Conservation (phyloP, 2,797 vertebrate species). For the Dendrocincla fuliginosa region DNA sequence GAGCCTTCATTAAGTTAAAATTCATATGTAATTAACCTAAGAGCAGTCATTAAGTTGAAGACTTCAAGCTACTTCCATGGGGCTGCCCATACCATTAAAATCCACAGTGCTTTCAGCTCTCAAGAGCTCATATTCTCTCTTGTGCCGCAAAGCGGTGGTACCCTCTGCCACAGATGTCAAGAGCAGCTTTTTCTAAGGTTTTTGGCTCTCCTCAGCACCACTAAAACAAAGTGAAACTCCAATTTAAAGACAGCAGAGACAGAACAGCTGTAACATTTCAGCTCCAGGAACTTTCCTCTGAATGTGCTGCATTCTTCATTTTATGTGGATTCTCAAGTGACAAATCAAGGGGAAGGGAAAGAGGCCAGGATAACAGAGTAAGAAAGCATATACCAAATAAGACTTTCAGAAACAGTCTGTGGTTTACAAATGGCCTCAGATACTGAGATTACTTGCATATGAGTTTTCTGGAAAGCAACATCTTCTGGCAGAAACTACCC, state of each 20-base stretch:
- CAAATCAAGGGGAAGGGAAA: constrained; percentile 5
- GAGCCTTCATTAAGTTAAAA: not conserved
- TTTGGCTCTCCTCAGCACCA: not conserved
- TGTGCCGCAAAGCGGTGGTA: not conserved
- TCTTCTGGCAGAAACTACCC: not conserved
- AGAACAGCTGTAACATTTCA: constrained; percentile 27
- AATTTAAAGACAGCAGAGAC: not conserved
- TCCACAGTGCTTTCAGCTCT: not conserved
- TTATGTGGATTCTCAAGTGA: constrained; percentile 36
- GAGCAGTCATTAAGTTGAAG: not conserved
- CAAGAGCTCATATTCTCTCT: not conserved
- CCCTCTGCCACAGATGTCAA: not conserved
- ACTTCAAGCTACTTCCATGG: not conserved
- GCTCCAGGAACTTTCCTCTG: constrained; percentile 8
- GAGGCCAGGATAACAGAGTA: not conserved
- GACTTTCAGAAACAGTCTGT: constrained; percentile 6
- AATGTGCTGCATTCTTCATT: constrained; percentile 10
- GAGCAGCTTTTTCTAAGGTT: not conserved
- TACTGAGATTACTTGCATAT: constrained; percentile 10
- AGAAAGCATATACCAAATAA: not conserved
- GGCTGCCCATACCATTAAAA: not conserved
- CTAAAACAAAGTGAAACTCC: not conserved
- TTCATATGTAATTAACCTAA: not conserved
- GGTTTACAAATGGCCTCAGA: not conserved
- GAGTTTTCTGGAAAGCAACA: constrained; percentile 14